Evolutionary conservation across 2,797 vertebrate genomes (phyloP), one percentile per base, ranked within the genome.

Genomic region (Kryptopterus vitreolus): DNA sequence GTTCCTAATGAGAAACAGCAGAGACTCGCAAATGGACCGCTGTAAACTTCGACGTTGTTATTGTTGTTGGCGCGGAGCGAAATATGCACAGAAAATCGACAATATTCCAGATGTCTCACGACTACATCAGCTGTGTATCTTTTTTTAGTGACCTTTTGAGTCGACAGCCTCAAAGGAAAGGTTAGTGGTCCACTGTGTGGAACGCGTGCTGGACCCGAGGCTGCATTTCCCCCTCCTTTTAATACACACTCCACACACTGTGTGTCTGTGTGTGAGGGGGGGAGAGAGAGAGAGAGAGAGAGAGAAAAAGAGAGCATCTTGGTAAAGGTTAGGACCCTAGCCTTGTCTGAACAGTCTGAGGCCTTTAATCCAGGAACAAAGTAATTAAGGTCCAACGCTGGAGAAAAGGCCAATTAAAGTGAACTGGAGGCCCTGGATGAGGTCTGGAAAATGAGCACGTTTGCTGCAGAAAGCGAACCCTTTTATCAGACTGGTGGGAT

Each of bases 291-390:
- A 55, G 66, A 82, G 75, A 62, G 66, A 31, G 55, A 10, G 38
- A 9, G 10, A 43, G 10, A 43, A 76, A 83, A 70, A 66, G 77
- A 76, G 86, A 83, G 33, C 71, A 84, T 66, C 82, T 79, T 78
- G 87, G 86, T 84, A 87, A 91, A 91, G 90, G 92, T 89, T 87
- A 90, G 86, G 87, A 90, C 87, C 87, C 82, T 88, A 83, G 85
- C 85, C 87, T 89, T 88, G 85, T 89, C 80, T 89, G 86, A 92
- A 88, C 83, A 89, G 82, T 90, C 87, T 81, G 84, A 90, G 86
- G 86, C 87, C 88, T 92, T 93, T 92, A 92, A 92, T 91, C 89
- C 87, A 72, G 81, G 88, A 93, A 92, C 87, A 92, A 90, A 92
- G 90, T 92, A 90, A 93, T 94, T 92, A 91, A 90, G 89, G 88